Percentiles rank a stretch among this genome's conserved stretches.
These are phyloP conservation scores for Sebastes nivosus DNA, from an alignment of 2,797 vertebrate genomes.

Conservation along the genomic window DNA sequence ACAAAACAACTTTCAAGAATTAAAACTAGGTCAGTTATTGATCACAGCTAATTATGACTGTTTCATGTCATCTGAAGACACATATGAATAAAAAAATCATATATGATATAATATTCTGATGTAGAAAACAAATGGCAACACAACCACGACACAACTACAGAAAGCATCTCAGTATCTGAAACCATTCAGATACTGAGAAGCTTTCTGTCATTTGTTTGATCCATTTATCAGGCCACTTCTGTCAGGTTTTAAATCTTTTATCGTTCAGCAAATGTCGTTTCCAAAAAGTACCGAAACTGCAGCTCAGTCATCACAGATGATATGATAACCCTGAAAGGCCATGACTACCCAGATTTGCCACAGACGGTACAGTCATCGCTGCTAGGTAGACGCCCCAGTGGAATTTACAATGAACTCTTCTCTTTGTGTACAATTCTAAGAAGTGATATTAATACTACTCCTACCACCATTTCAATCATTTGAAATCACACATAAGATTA, in stretches of 20 bases:
- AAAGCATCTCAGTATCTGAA: neutral
- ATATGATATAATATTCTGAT: neutral
- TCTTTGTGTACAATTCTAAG: neutral
- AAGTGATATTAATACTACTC: neutral
- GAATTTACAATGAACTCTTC: constrained; percentile 13
- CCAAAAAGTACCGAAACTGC: constrained; percentile 24
- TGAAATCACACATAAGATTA: neutral
- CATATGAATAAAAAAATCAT: neutral
- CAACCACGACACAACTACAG: neutral
- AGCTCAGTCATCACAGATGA: constrained; percentile 35
- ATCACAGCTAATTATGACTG: neutral
- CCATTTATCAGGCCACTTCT: neutral
- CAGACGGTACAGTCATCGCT: constrained; percentile 10
- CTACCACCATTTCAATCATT: neutral
- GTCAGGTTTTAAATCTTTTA: neutral
- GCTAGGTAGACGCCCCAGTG: neutral
- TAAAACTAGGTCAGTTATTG: neutral
- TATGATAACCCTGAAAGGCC: constrained; percentile 27
- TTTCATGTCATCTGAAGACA: neutral
- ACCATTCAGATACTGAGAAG: neutral
- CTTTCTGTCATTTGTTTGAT: constrained; percentile 5
- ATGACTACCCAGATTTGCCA: neutral
- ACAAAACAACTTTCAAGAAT: neutral
- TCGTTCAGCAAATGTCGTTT: neutral
- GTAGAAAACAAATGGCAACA: neutral